These are phyloP conservation scores for Beris morrisii DNA, from an alignment of 2,888 invertebrate species.

Conservation along the genomic window DNA sequence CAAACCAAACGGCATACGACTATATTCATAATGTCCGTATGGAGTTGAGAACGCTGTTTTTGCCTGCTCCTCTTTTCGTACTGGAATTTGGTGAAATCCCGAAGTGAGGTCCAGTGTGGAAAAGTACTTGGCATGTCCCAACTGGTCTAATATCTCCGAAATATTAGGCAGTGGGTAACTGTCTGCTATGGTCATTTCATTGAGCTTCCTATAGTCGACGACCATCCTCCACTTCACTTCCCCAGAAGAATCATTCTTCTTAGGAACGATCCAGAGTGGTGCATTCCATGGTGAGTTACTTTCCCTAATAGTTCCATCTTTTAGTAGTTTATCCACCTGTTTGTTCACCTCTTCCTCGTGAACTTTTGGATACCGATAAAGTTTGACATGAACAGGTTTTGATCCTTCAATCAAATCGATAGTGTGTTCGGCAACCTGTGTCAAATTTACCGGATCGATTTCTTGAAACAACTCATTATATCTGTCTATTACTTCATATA, in stretches of 20 bases:
- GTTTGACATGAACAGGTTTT: constrained; percentile 26
- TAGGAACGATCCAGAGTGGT: constrained; percentile 41
- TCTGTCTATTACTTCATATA: no score
- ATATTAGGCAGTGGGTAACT: no score
- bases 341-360: no score
- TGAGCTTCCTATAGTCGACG: no score
- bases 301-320: no score
- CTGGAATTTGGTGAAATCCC: constrained; percentile 50
- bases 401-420: not conserved
- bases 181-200: no score
- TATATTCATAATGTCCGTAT: constrained; percentile 47
- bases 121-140: constrained; percentile 49
- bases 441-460: not conserved
- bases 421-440: constrained; percentile 1
- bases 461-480: no score
- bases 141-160: constrained; percentile 45
- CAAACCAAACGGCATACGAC: constrained; percentile 44
- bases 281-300: constrained; percentile 40
- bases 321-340: no score
- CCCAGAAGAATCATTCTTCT: no score
- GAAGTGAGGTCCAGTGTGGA: constrained; percentile 48
- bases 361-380: constrained; percentile 30
- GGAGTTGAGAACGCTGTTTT: constrained; percentile 50
- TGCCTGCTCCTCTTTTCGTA: constrained; percentile 41
- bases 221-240: no score